These are phyloP conservation scores for Olivierus martensii DNA, from an alignment of 1,140 invertebrate species.

Conservation along the genomic window DNA sequence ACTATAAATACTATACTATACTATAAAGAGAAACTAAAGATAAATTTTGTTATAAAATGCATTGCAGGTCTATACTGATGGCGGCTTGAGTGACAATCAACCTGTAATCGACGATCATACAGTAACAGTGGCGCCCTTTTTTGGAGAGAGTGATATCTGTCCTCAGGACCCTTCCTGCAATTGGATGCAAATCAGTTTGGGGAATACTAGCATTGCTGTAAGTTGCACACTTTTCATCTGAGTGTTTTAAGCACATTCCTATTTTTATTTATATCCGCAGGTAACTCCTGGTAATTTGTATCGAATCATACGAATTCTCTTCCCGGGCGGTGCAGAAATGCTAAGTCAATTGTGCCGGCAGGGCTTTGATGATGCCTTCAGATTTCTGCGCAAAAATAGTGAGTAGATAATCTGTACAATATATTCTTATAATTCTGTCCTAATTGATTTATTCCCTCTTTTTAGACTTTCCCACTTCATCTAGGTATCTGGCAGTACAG, in stretches of 20 bases:
- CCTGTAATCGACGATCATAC: conserved; percentile 88
- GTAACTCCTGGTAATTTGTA: conserved; percentile 83
- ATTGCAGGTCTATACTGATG: conserved; percentile 75
- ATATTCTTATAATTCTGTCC: too few species aligned
- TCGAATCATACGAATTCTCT: conserved; percentile 75
- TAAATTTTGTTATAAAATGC: too few species aligned
- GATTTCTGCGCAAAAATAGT: conserved; percentile 45
- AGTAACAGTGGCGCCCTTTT: conserved; percentile 93
- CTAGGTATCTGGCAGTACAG: too few species aligned
- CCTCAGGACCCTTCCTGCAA: conserved; percentile 56
- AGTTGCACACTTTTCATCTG: conserved; percentile 14
- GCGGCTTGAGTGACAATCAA: conserved; percentile 90
- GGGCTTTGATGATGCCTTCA: conserved; percentile 90
- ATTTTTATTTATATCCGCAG: conserved; percentile 5
- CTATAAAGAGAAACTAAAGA: too few species aligned
- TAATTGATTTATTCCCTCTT: too few species aligned
- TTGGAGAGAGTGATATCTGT: conserved; percentile 96
- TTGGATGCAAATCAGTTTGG: conserved; percentile 60
- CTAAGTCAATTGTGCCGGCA: conserved; percentile 89
- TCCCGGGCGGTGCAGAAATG: conserved; percentile 85
- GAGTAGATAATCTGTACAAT: too few species aligned
- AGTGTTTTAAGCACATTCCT: not conserved
- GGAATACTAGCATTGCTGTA: conserved; percentile 84
- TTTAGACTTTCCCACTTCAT: too few species aligned
- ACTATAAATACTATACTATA: too few species aligned